Conservation (phyloP, 2,113 vertebrate species). For the Sebastes fasciatus region DNA sequence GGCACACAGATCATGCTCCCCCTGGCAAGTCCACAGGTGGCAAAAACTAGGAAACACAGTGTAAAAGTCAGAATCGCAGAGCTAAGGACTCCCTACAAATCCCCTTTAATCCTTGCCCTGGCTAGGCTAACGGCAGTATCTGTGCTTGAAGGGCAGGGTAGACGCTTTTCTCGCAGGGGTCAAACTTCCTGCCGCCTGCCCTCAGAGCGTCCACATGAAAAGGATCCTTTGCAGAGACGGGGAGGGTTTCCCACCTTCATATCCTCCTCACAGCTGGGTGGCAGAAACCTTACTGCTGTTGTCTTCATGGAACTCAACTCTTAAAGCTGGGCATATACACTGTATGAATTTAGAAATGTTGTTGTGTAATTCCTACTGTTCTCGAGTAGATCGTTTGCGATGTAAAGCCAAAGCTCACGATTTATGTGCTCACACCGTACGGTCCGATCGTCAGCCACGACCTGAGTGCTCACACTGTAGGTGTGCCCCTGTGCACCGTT, state of each 20-base stretch:
- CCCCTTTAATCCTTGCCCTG: slow-evolving; percentile 72
- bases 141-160: slow-evolving; percentile 62
- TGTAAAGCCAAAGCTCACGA: too few species aligned
- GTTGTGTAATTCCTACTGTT: too few species aligned
- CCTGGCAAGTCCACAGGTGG: slow-evolving; percentile 72
- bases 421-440: too few species aligned
- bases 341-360: too few species aligned
- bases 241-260: slow-evolving; percentile 16
- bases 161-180: slow-evolving; percentile 58
- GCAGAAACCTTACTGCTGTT: slow-evolving; percentile 6
- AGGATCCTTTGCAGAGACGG: slow-evolving; percentile 16
- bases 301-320: slow-evolving; percentile 22
- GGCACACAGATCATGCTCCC: slow-evolving; percentile 50
- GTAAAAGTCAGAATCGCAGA: slow-evolving; percentile 49
- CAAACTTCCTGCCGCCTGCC: slow-evolving; percentile 59
- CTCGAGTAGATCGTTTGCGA: too few species aligned
- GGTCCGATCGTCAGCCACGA: too few species aligned
- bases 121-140: slow-evolving; percentile 50
- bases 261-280: slow-evolving; percentile 38
- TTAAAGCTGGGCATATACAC: neutral
- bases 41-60: slow-evolving; percentile 65
- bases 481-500: too few species aligned
- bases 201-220: slow-evolving; percentile 54
- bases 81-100: slow-evolving; percentile 59
- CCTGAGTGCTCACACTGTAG: too few species aligned